Conservation (phyloP, 2,113 vertebrate species). For the Siniperca knerii region DNA sequence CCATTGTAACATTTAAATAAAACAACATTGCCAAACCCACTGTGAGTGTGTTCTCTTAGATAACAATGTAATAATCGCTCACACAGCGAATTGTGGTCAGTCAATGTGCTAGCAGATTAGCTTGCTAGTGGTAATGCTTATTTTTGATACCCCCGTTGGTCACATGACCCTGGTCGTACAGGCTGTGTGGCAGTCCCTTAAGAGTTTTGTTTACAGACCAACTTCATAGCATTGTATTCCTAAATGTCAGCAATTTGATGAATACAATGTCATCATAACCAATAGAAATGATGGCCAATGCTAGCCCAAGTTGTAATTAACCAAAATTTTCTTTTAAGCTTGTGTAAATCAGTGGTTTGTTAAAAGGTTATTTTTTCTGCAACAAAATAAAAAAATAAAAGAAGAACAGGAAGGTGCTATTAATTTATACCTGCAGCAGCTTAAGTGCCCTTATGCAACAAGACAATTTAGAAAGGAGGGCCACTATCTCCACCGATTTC, state of each 20-base stretch:
- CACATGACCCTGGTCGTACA: too few species aligned
- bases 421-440: constrained; percentile 5
- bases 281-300: background rate
- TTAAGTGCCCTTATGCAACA: constrained; percentile 6
- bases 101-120: too few species aligned
- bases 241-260: background rate
- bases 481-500: constrained; percentile 3
- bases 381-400: background rate
- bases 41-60: too few species aligned
- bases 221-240: background rate
- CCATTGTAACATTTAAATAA: background rate
- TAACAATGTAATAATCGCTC: too few species aligned
- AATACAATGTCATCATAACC: background rate
- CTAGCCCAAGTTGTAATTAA: too few species aligned
- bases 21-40: background rate
- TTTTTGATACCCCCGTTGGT: too few species aligned
- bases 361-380: background rate
- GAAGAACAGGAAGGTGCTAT: background rate
- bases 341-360: too few species aligned
- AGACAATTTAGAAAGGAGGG: background rate
- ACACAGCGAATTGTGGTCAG: too few species aligned
- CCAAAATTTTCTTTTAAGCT: background rate
- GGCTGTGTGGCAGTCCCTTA: background rate
- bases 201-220: background rate
- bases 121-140: too few species aligned